Evolutionary conservation across 2,888 invertebrate species (phyloP).

Genomic region (Mechanitis mazaeus): DNA sequence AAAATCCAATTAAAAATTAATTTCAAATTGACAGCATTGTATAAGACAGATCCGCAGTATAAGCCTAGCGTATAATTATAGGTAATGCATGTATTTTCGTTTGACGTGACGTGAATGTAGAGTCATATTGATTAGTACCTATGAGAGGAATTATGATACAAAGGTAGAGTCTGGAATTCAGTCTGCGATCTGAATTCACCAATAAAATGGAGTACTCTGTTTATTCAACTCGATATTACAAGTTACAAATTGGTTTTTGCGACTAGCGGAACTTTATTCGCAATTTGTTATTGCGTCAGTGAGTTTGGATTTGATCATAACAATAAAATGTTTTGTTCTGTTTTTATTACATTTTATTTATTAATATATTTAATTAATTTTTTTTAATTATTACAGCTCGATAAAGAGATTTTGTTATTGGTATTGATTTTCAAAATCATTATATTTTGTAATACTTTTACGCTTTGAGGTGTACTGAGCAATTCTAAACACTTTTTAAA

Average conservation of each 20-base stretch:
- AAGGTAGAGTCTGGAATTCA: neutral
- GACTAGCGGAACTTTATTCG: too few relatives aligned
- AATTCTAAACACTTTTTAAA: too few relatives aligned
- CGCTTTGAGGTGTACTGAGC: too few relatives aligned
- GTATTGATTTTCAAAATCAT: too few relatives aligned
- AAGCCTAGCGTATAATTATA: conserved; percentile 11
- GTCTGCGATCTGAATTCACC: neutral
- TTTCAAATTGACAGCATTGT: neutral
- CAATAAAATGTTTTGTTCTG: too few relatives aligned
- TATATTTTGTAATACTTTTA: too few relatives aligned
- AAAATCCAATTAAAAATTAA: conserved; percentile 8
- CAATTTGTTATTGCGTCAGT: too few relatives aligned
- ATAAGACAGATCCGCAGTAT: neutral
- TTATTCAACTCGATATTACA: neutral
- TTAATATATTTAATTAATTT: too few relatives aligned
- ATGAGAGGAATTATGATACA: conserved; percentile 4
- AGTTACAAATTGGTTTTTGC: conserved; percentile 6
- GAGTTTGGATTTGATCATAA: too few relatives aligned
- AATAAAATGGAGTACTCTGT: neutral
- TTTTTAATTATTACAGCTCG: too few relatives aligned
- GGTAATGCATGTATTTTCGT: conserved; percentile 24
- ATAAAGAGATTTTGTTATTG: too few relatives aligned
- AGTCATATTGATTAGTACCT: conserved; percentile 27
- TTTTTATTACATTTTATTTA: too few relatives aligned
- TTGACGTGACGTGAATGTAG: conserved; percentile 29